Evolutionary conservation across 1,140 invertebrate genomes (phyloP), one percentile per base, ranked within the genome.

Genomic region (Uloborus diversus): DNA sequence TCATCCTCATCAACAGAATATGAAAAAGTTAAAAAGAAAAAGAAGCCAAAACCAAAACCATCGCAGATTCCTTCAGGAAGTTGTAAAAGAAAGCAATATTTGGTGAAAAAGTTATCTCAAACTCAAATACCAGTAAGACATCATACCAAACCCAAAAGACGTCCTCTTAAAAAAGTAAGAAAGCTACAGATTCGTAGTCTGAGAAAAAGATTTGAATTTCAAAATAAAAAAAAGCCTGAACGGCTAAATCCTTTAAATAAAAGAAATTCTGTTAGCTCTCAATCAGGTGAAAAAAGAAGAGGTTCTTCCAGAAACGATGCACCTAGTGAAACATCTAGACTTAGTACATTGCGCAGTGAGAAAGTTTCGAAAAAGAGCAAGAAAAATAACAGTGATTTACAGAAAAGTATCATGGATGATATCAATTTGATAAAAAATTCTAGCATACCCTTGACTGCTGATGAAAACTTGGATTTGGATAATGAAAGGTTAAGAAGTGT

Each of bases 1-100:
- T 51, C 71, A 14, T 75, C 59, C n/a, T 62, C 59, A 37, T 64
- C 61, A 5, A 35, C 61, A n/a, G 30, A 37, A 4, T 64, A 42
- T 11, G 61, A 53, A 17, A 30, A 27, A 7, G 23, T n/a, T 7
- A 66, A 66, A 66, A 11, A n/a, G 33, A 78, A 28, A 66, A 65
- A 56, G 62, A 65, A 35, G n/a, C 32, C 3, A 30, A 78, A 78
- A 33, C 7, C 1, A 1, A 53, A 53, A 53, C 17, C 37, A 9
- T 14, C 23, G 20, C 17, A 53, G 4, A n/a, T 20, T 53, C 5
- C 49, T 20, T 53, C 49, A 53, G 5, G 0, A 53, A 17, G 7
- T 42, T 14, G 5, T 53, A 53, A 53, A 4, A 53, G 49, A 53
- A 53, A n/a, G 3, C 17, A 53, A n/a, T 53, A 53, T 53, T 53